Base-by-base conservation (phyloP, 2,113 vertebrate species). In the Podarcis muralis region DNA sequence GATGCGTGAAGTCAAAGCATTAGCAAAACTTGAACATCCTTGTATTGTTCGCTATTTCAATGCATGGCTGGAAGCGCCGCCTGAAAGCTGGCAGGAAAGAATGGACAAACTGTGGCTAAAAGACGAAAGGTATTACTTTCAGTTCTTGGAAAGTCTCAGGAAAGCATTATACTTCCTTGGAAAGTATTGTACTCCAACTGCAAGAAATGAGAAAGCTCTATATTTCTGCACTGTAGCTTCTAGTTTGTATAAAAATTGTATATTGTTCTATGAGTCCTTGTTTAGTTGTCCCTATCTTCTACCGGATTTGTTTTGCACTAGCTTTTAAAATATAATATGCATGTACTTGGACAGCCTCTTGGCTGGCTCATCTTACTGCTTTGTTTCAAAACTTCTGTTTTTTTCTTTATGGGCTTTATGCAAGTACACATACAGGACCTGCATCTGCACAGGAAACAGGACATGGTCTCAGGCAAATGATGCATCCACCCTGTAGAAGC, bases 11-110 rank as follows among this genome's bases (percentile, higher is more conserved):
- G 99, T 99, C 48, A 99, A 99, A 95, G 99, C 99, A 0, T 94
- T 99, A 74, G 99, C 99, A 62, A 99, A 99, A 92, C 97, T 99
- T 48, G 99, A 99, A 90, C 99, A 99, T 68, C 98, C 98, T 0
- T 99, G 99, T 57, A 99, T 99, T 68, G 99, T 99, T 87, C 98
- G 99, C 15, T 99, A 99, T 91, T 99, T 99, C 96, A 99, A 99
- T 22, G 98, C 99, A 0, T 99, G 99, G 99, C 97, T 99, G 94
- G 99, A 99, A 96, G 98, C 98, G 68, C 99, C 99, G 1, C 99
- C 99, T 0, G 98, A 99, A 92, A 97, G 98, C 85, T 99, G 99
- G 99, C 99, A 99, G 93, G 99, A 99, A 89, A 98, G 98, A 94
- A 99, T 99, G 98, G 99, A 99, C 95, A 97, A 98, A 92, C 97